Evolutionary conservation across 1,140 invertebrate species (phyloP).

Genomic region (Apis florea): DNA sequence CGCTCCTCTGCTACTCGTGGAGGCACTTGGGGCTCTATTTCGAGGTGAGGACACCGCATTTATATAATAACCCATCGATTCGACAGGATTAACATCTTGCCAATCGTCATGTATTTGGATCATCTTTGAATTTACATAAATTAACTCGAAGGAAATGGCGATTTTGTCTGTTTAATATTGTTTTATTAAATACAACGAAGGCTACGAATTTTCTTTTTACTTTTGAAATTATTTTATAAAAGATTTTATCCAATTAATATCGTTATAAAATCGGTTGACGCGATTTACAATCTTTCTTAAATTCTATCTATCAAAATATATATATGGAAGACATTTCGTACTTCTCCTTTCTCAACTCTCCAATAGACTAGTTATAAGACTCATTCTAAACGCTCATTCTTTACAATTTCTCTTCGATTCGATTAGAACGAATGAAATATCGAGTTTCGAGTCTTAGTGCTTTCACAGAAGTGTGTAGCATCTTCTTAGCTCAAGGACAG

Average conservation of each 20-base stretch:
- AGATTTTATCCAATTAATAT: too few species aligned
- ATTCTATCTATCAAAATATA: too few species aligned
- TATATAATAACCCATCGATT: not conserved
- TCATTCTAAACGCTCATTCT: too few species aligned
- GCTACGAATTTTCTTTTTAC: too few species aligned
- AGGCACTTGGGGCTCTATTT: slow-evolving; percentile 81
- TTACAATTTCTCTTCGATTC: too few species aligned
- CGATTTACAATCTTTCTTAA: too few species aligned
- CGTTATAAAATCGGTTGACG: too few species aligned
- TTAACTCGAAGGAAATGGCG: not conserved
- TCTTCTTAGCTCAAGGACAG: slow-evolving; percentile 30
- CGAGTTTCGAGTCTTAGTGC: not conserved
- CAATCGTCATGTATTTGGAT: not conserved
- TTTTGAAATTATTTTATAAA: too few species aligned
- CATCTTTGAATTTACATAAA: not conserved
- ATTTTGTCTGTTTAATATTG: not conserved
- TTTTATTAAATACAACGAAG: not conserved
- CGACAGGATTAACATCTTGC: not conserved
- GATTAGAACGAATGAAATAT: not conserved
- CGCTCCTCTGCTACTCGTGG: slow-evolving; percentile 77
- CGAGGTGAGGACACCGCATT: slow-evolving; percentile 69
- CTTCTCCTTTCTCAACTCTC: too few species aligned
- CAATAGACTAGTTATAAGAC: too few species aligned
- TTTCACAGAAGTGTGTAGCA: not conserved
- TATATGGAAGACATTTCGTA: too few species aligned